Evolutionary conservation across 2,113 vertebrate genomes (phyloP), one percentile per base, ranked within the genome.

Genomic region (Acrocephalus kingi): DNA sequence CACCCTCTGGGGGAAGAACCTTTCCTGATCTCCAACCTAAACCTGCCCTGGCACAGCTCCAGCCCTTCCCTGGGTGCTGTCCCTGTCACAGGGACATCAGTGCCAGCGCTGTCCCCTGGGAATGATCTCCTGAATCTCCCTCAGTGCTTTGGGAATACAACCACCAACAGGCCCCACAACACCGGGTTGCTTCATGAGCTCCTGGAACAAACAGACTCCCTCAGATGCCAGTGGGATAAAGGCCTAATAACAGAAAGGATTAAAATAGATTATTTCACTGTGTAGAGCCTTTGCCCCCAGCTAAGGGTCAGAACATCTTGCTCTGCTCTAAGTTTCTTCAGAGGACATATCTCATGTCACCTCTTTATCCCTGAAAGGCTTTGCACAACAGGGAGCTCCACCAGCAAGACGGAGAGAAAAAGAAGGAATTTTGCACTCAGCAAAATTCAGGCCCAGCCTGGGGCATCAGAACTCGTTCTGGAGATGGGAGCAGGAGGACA

Each of bases 381-480:
- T 95, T 95, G 87, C 96, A 94, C 89, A 95, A 95, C 73, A 79
- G 19, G 5, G 55, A 93, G 76, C 79, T 63, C 73, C 35, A 28
- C 18, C 0, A 11, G 83, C 69, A 78, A 92, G 64, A 55, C 0
- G 3, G 25, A 90, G 68, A 67, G 33, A 48, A 8, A 75, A 68
- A 91, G 58, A 28, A 90, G 77, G 84, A 94, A 61, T 79, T 78
- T 19, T 78, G 61, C 19, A 78, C 91, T 96, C 96, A 95, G 95
- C 95, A 95, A 84, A 84, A 94, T 78, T 15, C 95, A 87, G 66
- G 8, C 80, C 69, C 80, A 87, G 95, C 91, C 85, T 24, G 51
- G 37, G 86, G 94, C 94, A 55, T 3, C 64, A 94, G 95, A 95
- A 95, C 96, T 79, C 0, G 89, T 95, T 97, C 79, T 79, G 73